Base-by-base conservation (phyloP, 2,888 invertebrate species). In the Ganaspis brasiliensis region DNA sequence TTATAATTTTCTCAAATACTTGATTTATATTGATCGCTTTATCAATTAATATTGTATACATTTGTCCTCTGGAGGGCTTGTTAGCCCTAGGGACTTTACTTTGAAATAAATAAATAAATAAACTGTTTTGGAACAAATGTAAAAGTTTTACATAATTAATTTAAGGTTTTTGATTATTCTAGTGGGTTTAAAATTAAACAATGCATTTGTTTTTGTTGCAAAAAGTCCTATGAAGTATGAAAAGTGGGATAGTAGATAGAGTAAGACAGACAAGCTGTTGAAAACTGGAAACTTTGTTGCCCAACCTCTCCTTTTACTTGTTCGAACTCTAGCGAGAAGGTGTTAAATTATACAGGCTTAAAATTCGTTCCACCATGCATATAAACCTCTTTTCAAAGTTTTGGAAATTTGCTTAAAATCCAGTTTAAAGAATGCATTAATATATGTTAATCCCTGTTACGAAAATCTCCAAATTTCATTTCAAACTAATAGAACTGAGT, bases 321-420 rank as follows among this genome's bases (percentile, higher is more conserved):
- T 74, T 78, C 74, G 74, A 78, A 81, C 85, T 85, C 82, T 81
- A 79, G 83, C 79, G 77, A 85, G 84, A 88, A 90, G 89, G 90
- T 89, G 90, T 90, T 91, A 89, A 91, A 91, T 91, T 91, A 91
- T 90, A 91, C 91, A 90, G 87, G 89, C 89, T 90, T 90, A 88
- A 90, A 91, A 91, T 91, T 90, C 87, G 87, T 86, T 84, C 84
- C 82, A 85, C 82, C 84, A 83, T 84, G 83, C 83, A 76, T 80
- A 82, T 81, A 84, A 82, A 81, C 83, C 84, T 79, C 83, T 81
- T 79, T 76, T 76, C 76, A 78, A 76, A 81, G 82, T 45, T 31
- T 59, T 19, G 24, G 24, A 45, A 75, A 79, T 79, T 75, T 77
- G 77, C 77, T 77, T 73, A 73, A 67, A 67, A 67, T 67, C 45